A percentile compares a stretch with the other conserved stretches of the same genome.
phyloP scores from a whole-genome alignment of 2,113 vertebrate species.

The Bambusicola thoracicus region DNA sequence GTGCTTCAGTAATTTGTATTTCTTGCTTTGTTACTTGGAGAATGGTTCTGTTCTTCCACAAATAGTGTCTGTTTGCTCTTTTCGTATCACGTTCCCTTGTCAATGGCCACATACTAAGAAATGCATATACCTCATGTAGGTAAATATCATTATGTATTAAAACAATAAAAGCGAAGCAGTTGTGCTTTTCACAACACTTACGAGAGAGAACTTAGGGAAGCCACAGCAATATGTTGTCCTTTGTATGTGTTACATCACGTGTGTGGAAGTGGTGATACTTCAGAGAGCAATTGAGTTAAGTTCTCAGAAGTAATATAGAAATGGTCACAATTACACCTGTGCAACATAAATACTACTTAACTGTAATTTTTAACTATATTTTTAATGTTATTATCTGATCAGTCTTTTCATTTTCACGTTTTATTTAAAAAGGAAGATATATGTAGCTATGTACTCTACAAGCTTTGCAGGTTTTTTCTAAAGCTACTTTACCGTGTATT shows the following conservation, averaged over 20 bases:
- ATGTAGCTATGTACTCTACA: background rate
- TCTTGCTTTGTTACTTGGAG: background rate
- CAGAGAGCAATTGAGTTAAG: no score
- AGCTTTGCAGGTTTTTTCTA: background rate
- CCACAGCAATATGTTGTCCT: no score
- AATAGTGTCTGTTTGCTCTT: background rate
- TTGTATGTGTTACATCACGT: no score
- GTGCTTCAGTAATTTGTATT: background rate
- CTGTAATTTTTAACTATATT: no score
- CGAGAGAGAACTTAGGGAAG: no score
- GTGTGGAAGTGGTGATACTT: no score
- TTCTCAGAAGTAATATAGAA: no score
- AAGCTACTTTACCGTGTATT: background rate
- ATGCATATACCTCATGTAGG: background rate
- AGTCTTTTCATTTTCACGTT: background rate
- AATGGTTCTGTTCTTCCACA: background rate
- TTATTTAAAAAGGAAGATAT: no score
- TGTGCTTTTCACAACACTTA: background rate
- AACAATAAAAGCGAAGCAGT: background rate
- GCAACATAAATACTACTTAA: no score
- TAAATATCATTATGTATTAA: background rate
- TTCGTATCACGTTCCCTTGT: background rate
- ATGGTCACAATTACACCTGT: no score
- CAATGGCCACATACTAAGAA: background rate
- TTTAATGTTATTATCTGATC: background rate